Percentiles rank a stretch among this genome's conserved stretches.
These are phyloP conservation scores for Oithona nana DNA, from an alignment of 2,888 invertebrate genomes.

Conservation along the genomic window DNA sequence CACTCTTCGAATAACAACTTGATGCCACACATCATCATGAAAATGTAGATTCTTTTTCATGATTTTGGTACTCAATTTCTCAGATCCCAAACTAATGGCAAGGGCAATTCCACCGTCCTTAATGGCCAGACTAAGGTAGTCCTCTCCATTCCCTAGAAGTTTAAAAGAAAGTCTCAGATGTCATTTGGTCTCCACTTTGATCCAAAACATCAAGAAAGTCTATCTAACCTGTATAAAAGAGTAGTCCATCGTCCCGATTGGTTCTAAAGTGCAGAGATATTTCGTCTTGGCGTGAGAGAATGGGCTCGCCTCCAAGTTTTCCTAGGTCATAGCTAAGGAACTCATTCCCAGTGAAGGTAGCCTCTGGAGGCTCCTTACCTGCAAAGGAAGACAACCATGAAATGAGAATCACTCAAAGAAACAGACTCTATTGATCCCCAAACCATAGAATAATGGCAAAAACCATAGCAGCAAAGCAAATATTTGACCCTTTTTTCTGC, in stretches of 20 bases:
- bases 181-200: not conserved
- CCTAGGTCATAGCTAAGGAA: slow-evolving; percentile 77
- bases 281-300: slow-evolving; percentile 73
- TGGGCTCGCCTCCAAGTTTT: slow-evolving; percentile 63
- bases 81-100: slow-evolving; percentile 60
- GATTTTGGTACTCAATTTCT: slow-evolving; percentile 23
- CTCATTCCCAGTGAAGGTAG: slow-evolving; percentile 75
- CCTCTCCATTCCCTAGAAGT: slow-evolving; percentile 57
- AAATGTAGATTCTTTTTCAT: slow-evolving; percentile 56
- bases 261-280: slow-evolving; percentile 83
- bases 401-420: not conserved
- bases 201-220: not conserved
- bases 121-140: slow-evolving; percentile 70
- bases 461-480: too few species aligned
- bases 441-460: too few species aligned
- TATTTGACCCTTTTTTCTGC: too few species aligned
- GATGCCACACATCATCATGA: slow-evolving; percentile 93
- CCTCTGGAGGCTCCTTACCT: slow-evolving; percentile 85
- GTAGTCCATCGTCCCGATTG: slow-evolving; percentile 64
- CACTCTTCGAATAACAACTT: slow-evolving; percentile 65
- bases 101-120: slow-evolving; percentile 71
- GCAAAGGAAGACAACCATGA: slow-evolving; percentile 28
- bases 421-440: too few species aligned
- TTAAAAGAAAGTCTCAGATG: not conserved
- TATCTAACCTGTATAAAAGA: slow-evolving; percentile 69